Evolutionary conservation across 2,113 vertebrate genomes (phyloP).

Genomic region (Tragelaphus buxtoni): DNA sequence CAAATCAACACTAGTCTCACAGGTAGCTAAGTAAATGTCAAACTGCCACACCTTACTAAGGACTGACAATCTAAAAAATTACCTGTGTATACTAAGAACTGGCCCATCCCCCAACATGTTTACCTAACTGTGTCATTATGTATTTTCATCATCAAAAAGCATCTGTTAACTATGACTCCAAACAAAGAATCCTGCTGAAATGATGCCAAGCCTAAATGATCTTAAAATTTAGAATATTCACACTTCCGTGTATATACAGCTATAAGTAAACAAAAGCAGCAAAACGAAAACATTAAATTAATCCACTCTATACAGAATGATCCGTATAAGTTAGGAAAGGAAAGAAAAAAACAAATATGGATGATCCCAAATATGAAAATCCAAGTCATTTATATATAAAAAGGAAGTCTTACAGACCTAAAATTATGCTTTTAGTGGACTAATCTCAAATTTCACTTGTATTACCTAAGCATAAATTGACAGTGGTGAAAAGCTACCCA

Average conservation of each 20-base stretch:
- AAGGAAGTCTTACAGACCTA: neutral
- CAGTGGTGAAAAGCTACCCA: neutral
- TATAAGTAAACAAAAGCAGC: neutral
- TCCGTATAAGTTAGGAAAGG: neutral
- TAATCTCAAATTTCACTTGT: neutral
- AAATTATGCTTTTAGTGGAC: neutral
- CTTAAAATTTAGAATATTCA: slow-evolving; percentile 14
- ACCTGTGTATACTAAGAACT: neutral
- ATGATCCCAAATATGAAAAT: neutral
- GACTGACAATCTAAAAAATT: neutral
- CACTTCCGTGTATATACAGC: neutral
- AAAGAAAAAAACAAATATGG: neutral
- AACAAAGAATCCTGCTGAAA: neutral
- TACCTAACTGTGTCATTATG: neutral
- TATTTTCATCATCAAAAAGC: neutral
- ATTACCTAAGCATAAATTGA: neutral
- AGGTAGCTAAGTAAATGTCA: neutral
- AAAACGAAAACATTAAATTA: slow-evolving; percentile 18
- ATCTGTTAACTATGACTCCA: neutral
- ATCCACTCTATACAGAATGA: neutral
- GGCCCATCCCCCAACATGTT: neutral
- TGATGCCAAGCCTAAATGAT: neutral
- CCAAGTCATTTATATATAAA: neutral
- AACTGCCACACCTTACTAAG: neutral
- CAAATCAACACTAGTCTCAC: neutral